phyloP scores from a whole-genome alignment of 2,888 invertebrate genomes.

The Lasioglossum oenotherae region DNA sequence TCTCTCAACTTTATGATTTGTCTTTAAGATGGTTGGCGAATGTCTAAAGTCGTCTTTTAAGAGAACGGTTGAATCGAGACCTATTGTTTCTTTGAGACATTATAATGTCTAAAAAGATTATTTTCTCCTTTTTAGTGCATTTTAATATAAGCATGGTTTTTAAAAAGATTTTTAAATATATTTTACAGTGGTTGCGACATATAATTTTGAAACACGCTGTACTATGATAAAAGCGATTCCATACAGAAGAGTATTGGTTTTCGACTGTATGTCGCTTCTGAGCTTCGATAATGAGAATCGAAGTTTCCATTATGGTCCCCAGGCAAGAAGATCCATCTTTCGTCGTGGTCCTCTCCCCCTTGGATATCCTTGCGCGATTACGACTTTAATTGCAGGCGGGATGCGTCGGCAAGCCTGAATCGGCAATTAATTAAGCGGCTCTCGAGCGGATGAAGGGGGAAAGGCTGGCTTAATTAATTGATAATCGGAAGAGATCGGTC shows the following conservation, averaged over 20 bases:
- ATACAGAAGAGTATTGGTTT: neutral
- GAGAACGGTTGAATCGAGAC: too few relatives aligned
- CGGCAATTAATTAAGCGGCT: constrained; percentile 64
- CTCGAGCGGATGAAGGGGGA: constrained; percentile 50
- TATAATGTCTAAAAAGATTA: too few relatives aligned
- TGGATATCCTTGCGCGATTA: constrained; percentile 28
- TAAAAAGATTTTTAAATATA: too few relatives aligned
- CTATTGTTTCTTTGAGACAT: too few relatives aligned
- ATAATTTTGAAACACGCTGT: too few relatives aligned
- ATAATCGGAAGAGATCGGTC: constrained; percentile 63
- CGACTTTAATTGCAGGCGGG: constrained; percentile 47
- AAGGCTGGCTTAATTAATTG: constrained; percentile 64
- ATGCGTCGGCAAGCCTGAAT: constrained; percentile 46
- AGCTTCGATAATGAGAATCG: constrained; percentile 7
- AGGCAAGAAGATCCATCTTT: constrained; percentile 10
- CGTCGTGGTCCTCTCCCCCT: neutral
- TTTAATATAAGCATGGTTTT: too few relatives aligned
- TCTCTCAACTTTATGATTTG: neutral
- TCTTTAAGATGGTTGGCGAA: neutral
- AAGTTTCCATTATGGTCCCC: constrained; percentile 2
- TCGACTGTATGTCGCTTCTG: neutral
- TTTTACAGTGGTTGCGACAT: too few relatives aligned
- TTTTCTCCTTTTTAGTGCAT: too few relatives aligned
- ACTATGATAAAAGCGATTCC: neutral
- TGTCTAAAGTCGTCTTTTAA: too few relatives aligned